Percentiles rank a stretch among this genome's conserved stretches.
phyloP scores from a whole-genome alignment of 1,140 invertebrate genomes.

The Limonius californicus region DNA sequence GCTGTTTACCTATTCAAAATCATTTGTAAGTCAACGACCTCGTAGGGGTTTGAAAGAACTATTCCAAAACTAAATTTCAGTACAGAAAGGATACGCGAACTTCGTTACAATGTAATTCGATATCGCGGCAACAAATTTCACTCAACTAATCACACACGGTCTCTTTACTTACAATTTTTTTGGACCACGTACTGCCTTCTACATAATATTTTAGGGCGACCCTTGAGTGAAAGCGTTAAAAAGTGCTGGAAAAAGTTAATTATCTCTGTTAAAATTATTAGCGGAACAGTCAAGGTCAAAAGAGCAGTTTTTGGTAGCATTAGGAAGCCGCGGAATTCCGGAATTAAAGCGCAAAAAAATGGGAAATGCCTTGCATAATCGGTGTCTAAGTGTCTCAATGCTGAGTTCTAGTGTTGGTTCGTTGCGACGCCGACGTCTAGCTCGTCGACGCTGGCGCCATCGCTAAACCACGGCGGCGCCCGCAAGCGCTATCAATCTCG shows the following conservation, averaged over 20 bases:
- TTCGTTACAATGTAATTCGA: neutral
- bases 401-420: conserved; percentile 5
- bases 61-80: conserved; percentile 8
- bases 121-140: no score
- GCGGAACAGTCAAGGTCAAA: neutral
- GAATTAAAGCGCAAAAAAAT: no score
- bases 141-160: no score
- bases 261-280: no score
- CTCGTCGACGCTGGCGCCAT: conserved; percentile 27
- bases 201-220: no score
- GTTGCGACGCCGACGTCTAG: conserved; percentile 10
- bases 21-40: conserved; percentile 13
- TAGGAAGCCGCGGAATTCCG: neutral
- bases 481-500: conserved; percentile 33
- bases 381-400: neutral
- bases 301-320: no score
- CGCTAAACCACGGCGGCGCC: conserved; percentile 28
- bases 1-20: neutral
- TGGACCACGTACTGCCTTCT: no score
- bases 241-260: no score
- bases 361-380: conserved; percentile 1
- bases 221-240: no score
- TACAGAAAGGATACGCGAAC: neutral
- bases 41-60: neutral
- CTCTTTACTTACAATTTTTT: no score